These are phyloP conservation scores for Anguilla anguilla DNA, from an alignment of 2,797 vertebrate genomes.

Conservation along the genomic window DNA sequence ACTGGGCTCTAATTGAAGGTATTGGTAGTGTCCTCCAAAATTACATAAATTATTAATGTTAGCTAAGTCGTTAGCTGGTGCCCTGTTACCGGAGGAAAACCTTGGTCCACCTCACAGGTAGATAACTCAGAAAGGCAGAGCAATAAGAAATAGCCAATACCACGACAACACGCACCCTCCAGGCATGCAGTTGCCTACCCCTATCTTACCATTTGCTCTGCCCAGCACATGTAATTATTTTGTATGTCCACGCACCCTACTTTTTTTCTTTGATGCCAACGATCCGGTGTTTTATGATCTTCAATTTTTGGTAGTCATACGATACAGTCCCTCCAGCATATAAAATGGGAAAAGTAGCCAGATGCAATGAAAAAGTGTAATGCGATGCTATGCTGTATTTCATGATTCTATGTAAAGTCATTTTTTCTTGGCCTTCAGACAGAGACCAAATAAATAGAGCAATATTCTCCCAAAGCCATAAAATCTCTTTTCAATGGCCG, in stretches of 20 bases:
- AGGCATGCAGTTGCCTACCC: too few species aligned
- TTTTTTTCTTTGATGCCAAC: neutral
- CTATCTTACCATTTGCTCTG: too few species aligned
- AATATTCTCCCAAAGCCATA: slow-evolving; percentile 32
- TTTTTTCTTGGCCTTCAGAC: neutral
- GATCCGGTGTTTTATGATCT: neutral
- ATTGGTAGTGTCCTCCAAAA: neutral
- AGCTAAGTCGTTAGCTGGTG: neutral
- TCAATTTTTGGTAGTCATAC: too few species aligned
- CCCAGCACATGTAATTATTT: too few species aligned
- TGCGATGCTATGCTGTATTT: neutral
- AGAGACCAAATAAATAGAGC: slow-evolving; percentile 30
- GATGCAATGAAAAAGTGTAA: neutral
- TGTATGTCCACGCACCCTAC: too few species aligned
- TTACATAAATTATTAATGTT: neutral
- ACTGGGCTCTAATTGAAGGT: neutral
- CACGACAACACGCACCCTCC: too few species aligned
- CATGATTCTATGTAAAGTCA: neutral
- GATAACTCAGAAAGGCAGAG: neutral
- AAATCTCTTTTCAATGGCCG: slow-evolving; percentile 44
- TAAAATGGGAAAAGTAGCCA: neutral
- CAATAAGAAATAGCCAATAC: too few species aligned
- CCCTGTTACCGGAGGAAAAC: neutral
- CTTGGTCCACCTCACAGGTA: neutral
- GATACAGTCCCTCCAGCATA: neutral